Conservation (phyloP, 1,140 invertebrate species). For the Glossosoma conforme region DNA sequence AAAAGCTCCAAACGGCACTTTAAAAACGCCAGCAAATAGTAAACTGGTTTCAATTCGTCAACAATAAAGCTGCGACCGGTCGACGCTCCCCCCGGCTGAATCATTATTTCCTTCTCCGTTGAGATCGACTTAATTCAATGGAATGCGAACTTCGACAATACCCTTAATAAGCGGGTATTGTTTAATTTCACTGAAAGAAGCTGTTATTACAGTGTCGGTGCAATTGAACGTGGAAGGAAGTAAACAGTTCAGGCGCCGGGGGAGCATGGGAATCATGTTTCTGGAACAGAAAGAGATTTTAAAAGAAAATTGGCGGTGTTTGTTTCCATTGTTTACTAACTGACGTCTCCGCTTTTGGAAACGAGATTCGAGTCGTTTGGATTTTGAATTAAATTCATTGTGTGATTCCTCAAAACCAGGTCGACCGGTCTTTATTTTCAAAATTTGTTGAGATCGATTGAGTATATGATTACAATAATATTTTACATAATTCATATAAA, state of each 20-base stretch:
- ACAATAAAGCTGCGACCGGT: constrained; percentile 29
- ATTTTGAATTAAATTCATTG: too few species aligned
- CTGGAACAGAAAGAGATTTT: constrained; percentile 5
- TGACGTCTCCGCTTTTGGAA: constrained; percentile 1
- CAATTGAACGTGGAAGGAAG: constrained; percentile 8
- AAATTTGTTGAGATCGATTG: too few species aligned
- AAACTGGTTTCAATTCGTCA: constrained; percentile 30
- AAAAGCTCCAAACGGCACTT: constrained; percentile 24
- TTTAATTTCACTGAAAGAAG: constrained; percentile 25
- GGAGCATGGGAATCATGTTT: constrained; percentile 6
- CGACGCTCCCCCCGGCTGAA: constrained; percentile 16
- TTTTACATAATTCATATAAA: too few species aligned
- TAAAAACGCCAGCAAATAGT: constrained; percentile 24
- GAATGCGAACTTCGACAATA: constrained; percentile 25
- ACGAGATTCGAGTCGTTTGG: constrained; percentile 5
- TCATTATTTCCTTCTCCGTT: constrained; percentile 21
- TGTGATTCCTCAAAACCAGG: not conserved
- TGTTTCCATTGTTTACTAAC: constrained; percentile 8
- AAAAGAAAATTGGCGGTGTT: constrained; percentile 17
- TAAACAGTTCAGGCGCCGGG: constrained; percentile 7
- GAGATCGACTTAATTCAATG: constrained; percentile 17
- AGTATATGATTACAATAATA: too few species aligned
- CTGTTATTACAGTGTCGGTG: constrained; percentile 19
- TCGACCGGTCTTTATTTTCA: too few species aligned
- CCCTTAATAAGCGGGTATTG: constrained; percentile 27